Conservation (phyloP, 2,888 invertebrate genomes). For the Polyommatus icarus region DNA sequence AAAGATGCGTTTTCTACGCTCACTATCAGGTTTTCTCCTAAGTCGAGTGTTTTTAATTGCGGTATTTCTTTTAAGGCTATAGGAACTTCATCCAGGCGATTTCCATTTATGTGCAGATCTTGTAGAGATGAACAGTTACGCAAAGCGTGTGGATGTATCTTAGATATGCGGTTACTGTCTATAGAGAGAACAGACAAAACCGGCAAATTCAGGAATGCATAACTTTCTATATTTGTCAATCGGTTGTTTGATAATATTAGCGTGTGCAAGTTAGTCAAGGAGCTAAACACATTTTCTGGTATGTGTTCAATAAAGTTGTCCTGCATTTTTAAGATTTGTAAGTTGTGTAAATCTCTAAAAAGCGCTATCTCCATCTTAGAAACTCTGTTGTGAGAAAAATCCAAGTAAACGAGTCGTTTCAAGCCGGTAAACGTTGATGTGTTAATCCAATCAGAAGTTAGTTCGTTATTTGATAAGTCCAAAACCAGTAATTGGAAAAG, state of each 20-base stretch:
- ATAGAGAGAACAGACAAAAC: slow-evolving; percentile 88
- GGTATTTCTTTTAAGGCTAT: slow-evolving; percentile 87
- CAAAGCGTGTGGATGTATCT: slow-evolving; percentile 87
- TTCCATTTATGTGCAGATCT: slow-evolving; percentile 91
- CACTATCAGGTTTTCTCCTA: slow-evolving; percentile 92
- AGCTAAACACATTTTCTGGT: slow-evolving; percentile 88
- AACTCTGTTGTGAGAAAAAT: slow-evolving; percentile 88
- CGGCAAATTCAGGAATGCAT: slow-evolving; percentile 87
- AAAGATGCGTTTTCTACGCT: slow-evolving; percentile 90
- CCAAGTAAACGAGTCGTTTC: slow-evolving; percentile 87
- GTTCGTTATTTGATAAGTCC: slow-evolving; percentile 88
- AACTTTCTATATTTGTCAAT: slow-evolving; percentile 86
- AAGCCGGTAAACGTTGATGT: slow-evolving; percentile 89
- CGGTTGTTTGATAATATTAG: slow-evolving; percentile 90
- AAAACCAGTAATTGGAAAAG: slow-evolving; percentile 87
- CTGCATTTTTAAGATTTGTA: slow-evolving; percentile 89
- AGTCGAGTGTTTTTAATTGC: slow-evolving; percentile 88
- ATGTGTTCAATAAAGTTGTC: slow-evolving; percentile 88
- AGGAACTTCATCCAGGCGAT: slow-evolving; percentile 88
- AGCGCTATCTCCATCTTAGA: slow-evolving; percentile 87
- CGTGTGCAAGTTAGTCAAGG: slow-evolving; percentile 89
- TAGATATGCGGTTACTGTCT: slow-evolving; percentile 89
- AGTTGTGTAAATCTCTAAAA: slow-evolving; percentile 88
- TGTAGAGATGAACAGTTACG: slow-evolving; percentile 89
- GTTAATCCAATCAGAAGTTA: slow-evolving; percentile 91